These are phyloP conservation scores for Villa cingulata DNA, from an alignment of 2,888 invertebrate species.

Conservation along the genomic window DNA sequence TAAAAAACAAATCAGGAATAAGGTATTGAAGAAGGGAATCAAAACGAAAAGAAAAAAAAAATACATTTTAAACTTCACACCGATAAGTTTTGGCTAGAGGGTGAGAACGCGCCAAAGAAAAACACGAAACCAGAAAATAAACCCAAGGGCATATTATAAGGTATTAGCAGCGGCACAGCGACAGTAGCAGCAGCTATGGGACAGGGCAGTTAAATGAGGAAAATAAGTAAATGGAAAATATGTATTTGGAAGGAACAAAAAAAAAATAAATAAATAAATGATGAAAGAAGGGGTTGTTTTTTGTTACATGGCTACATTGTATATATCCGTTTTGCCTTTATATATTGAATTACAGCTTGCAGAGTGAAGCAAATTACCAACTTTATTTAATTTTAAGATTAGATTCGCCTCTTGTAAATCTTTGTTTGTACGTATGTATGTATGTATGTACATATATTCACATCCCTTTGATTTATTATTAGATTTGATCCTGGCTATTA, in stretches of 20 bases:
- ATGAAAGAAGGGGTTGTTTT: too few relatives aligned
- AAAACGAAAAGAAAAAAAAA: background rate
- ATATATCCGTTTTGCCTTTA: too few relatives aligned
- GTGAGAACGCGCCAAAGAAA: background rate
- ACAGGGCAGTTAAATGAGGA: too few relatives aligned
- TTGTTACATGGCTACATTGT: too few relatives aligned
- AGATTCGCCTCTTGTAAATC: background rate
- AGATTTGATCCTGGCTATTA: constrained; percentile 11
- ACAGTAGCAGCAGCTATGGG: too few relatives aligned
- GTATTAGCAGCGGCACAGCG: too few relatives aligned
- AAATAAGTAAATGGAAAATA: too few relatives aligned
- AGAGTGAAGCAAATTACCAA: constrained; percentile 4
- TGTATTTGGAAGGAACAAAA: too few relatives aligned
- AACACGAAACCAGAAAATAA: background rate
- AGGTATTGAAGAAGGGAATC: too few relatives aligned
- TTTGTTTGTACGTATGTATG: too few relatives aligned
- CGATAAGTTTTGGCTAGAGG: background rate
- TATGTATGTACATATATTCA: background rate
- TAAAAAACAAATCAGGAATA: too few relatives aligned
- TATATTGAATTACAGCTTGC: background rate
- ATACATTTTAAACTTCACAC: background rate
- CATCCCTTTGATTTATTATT: constrained; percentile 9
- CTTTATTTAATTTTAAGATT: constrained; percentile 8
- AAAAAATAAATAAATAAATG: too few relatives aligned
- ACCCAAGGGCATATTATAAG: background rate